Evolutionary conservation across 1,140 invertebrate species (phyloP), one percentile per base, ranked within the genome.

Genomic region (Atta cephalotes): DNA sequence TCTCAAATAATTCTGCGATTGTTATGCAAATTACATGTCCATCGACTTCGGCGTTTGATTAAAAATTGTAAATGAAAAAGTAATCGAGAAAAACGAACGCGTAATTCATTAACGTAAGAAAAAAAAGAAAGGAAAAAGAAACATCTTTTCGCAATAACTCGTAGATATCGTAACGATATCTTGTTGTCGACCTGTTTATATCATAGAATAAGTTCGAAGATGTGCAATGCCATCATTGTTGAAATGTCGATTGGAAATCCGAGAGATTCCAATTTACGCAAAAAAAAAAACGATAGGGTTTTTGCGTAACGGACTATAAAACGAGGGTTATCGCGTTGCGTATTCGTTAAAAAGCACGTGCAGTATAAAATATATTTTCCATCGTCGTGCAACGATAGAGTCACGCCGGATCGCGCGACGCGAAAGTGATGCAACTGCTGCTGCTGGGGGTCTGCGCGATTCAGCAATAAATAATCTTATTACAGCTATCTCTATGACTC

Each of bases 371-470:
- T 87, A 87, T 66, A 91, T 91, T 91, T 91, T 92, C 80, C 63
- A 87, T 80, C 65, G 31, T 53, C 18, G 28, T 53, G 21, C 14
- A 71, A 70, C 14, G 18, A 21, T 18, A 31, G 51, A 35, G 31
- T 76, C n/a, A 62, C 14, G 53, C 62, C 60, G 35, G 49, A 56
- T 25, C 18, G 45, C 63, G 12, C 35, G 60, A n/a, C 56, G 85
- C 72, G 63, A 56, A 25, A 28, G 14, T 92, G 88, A 91, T 78
- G 91, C 89, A 92, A 92, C 10, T 91, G 91, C 16, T 87, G 28
- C 79, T 90, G 91, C 91, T 92, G 91, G 91, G 91, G 91, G 91
- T 92, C 91, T 31, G 66, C 66, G 71, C 66, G 66, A 90, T 81
- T 80, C 65, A 78, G 79, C 80, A 79, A 90, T 72, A 88, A 87